phyloP scores from a whole-genome alignment of 1,140 invertebrate species.

The Linepithema humile region DNA sequence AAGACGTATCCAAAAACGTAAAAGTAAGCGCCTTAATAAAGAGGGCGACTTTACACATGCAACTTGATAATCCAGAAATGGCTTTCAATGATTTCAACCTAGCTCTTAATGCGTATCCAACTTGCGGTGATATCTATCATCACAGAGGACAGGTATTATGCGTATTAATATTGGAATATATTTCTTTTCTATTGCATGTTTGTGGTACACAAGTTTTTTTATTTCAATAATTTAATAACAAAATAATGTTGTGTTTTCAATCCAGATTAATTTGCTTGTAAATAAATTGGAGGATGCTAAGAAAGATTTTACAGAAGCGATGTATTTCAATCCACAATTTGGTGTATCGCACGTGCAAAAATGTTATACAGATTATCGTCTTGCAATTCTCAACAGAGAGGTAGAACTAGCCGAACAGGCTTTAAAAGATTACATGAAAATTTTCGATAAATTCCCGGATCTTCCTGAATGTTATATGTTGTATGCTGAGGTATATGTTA shows the following conservation, averaged over 20 bases:
- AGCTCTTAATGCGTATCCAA: slow-evolving; percentile 90
- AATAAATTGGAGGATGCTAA: slow-evolving; percentile 92
- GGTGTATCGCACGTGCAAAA: slow-evolving; percentile 95
- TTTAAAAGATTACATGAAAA: slow-evolving; percentile 89
- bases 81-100: slow-evolving; percentile 91
- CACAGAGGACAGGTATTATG: slow-evolving; percentile 88
- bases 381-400: slow-evolving; percentile 86
- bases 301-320: slow-evolving; percentile 92
- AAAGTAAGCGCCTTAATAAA: slow-evolving; percentile 96
- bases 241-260: slow-evolving; percentile 62
- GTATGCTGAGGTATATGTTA: slow-evolving; percentile 89
- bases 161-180: neutral
- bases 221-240: neutral
- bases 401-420: slow-evolving; percentile 86
- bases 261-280: slow-evolving; percentile 92
- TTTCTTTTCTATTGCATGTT: neutral
- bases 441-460: slow-evolving; percentile 91
- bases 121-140: slow-evolving; percentile 94
- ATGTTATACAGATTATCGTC: slow-evolving; percentile 92
- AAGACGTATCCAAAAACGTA: slow-evolving; percentile 86
- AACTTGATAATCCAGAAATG: slow-evolving; percentile 89
- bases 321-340: slow-evolving; percentile 92
- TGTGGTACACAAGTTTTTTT: neutral
- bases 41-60: slow-evolving; percentile 92
- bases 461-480: slow-evolving; percentile 94